phyloP scores from a whole-genome alignment of 2,888 invertebrate species.

The Carcina quercana region DNA sequence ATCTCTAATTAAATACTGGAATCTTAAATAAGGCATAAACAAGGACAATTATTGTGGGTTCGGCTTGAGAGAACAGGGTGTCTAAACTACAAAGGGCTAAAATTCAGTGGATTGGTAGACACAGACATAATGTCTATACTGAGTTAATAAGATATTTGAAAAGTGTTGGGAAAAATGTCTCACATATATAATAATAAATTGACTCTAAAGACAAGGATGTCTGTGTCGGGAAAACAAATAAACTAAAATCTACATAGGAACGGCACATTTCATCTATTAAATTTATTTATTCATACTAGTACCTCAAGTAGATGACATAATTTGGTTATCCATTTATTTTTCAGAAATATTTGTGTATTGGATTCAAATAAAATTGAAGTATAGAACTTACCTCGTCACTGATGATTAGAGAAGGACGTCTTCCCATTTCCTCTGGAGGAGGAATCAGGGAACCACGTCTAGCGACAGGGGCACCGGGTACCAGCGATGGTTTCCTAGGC shows the following conservation, averaged over 20 bases:
- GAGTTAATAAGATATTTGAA: background rate
- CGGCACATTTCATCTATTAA: constrained; percentile 39
- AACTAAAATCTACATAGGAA: constrained; percentile 27
- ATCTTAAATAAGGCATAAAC: constrained; percentile 40
- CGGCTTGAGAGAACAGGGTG: constrained; percentile 69
- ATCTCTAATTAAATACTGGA: constrained; percentile 49
- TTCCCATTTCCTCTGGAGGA: constrained; percentile 89
- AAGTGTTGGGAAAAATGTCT: too few species aligned
- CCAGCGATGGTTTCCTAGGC: constrained; percentile 82
- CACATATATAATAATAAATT: too few species aligned
- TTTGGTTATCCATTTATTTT: constrained; percentile 1
- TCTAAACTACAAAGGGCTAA: constrained; percentile 50
- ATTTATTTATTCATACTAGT: constrained; percentile 32
- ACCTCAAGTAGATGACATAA: background rate
- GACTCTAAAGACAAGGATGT: too few species aligned
- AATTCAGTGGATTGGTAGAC: constrained; percentile 12
- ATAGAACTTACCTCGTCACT: constrained; percentile 90
- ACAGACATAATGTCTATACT: too few species aligned
- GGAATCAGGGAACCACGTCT: constrained; percentile 90
- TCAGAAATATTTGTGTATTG: constrained; percentile 15
- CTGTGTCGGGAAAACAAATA: background rate
- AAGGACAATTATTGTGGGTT: constrained; percentile 64
- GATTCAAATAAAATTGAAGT: constrained; percentile 17
- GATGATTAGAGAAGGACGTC: constrained; percentile 92
- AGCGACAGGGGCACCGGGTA: constrained; percentile 67